These are phyloP conservation scores for Zygaena filipendulae DNA, from an alignment of 2,888 invertebrate genomes.

Conservation along the genomic window DNA sequence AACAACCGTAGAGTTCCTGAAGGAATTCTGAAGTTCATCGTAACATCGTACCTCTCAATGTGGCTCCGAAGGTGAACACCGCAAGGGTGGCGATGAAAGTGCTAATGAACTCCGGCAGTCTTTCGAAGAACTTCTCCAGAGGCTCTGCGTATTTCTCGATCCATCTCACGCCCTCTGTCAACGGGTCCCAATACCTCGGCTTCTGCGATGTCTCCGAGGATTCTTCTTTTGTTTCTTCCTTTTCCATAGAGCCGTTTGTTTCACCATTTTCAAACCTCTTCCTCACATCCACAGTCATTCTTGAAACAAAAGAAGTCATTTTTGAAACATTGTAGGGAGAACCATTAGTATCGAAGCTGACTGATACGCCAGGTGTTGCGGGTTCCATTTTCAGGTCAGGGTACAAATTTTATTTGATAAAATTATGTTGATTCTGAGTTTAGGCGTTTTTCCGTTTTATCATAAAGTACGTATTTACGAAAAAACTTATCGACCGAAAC, in stretches of 20 bases:
- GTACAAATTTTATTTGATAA: too few relatives aligned
- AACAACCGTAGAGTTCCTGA: too few relatives aligned
- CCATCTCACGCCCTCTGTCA: conserved; percentile 70
- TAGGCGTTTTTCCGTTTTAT: too few relatives aligned
- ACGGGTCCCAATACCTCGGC: conserved; percentile 53
- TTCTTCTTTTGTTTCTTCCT: conserved; percentile 9
- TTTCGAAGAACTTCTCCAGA: conserved; percentile 65
- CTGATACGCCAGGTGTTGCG: too few relatives aligned
- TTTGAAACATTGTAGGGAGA: background rate
- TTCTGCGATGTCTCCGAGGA: conserved; percentile 19
- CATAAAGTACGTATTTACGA: too few relatives aligned
- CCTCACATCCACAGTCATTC: conserved; percentile 26
- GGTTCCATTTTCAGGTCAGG: too few relatives aligned
- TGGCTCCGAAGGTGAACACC: conserved; percentile 71
- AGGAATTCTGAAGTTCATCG: too few relatives aligned
- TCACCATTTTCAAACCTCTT: conserved; percentile 17
- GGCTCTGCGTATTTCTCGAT: conserved; percentile 65
- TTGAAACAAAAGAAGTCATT: conserved; percentile 15
- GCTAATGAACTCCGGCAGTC: conserved; percentile 62
- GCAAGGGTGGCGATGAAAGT: conserved; percentile 68
- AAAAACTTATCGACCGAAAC: too few relatives aligned
- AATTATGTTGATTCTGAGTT: too few relatives aligned
- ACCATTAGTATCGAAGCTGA: background rate
- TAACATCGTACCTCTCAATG: conserved; percentile 63
- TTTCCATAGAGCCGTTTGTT: conserved; percentile 11